Conservation (phyloP, 2,113 vertebrate genomes). For the Morone saxatilis region DNA sequence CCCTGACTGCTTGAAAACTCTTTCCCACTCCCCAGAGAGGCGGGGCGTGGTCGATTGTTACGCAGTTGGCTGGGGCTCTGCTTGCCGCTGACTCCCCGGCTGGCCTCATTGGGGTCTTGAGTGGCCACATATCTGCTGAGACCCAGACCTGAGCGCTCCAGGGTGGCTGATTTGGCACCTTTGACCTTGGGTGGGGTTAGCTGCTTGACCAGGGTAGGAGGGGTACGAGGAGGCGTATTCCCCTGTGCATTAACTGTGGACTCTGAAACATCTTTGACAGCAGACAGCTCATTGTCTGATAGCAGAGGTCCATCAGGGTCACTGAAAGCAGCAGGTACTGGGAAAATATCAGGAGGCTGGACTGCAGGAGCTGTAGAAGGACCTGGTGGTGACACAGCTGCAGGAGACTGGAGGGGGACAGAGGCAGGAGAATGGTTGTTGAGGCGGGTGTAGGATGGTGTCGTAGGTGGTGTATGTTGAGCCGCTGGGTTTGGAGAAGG, state of each 20-base stretch:
- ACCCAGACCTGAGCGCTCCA: slow-evolving; percentile 85
- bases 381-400: neutral
- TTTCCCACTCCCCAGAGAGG: slow-evolving; percentile 82
- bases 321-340: slow-evolving; percentile 65
- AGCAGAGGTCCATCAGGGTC: slow-evolving; percentile 1
- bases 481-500: slow-evolving; percentile 58
- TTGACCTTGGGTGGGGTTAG: slow-evolving; percentile 31
- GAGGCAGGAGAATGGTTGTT: neutral
- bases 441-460: neutral
- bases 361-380: slow-evolving; percentile 1
- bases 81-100: slow-evolving; percentile 56
- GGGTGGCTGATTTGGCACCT: slow-evolving; percentile 87
- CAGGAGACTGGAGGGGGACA: neutral
- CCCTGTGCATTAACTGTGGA: neutral
- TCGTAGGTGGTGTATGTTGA: slow-evolving; percentile 5
- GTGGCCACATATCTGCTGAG: slow-evolving; percentile 77
- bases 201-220: slow-evolving; percentile 33
- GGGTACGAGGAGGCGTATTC: neutral
- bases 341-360: slow-evolving; percentile 36
- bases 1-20: slow-evolving; percentile 81
- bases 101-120: slow-evolving; percentile 15
- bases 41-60: slow-evolving; percentile 81
- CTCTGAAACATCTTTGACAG: slow-evolving; percentile 10
- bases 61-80: slow-evolving; percentile 73
- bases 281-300: slow-evolving; percentile 6